Percentiles rank a stretch among this genome's conserved stretches.
These are phyloP conservation scores for Pangasius sanitwongsei DNA, from an alignment of 2,797 vertebrate species.

Conservation along the genomic window DNA sequence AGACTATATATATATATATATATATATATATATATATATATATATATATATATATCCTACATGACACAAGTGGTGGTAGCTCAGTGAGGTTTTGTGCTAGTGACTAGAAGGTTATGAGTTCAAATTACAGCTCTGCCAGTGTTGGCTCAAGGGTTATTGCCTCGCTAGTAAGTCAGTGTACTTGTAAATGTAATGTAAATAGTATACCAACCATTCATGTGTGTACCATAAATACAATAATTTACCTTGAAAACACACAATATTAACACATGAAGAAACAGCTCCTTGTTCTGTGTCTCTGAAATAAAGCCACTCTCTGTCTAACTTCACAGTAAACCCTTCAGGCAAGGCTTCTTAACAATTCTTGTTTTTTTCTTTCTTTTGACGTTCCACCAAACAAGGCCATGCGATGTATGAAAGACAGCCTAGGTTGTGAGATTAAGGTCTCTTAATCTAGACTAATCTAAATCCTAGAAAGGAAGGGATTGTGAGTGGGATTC, in stretches of 20 bases:
- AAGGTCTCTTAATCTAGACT: not conserved
- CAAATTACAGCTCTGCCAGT: not conserved
- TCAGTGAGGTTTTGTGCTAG: not conserved
- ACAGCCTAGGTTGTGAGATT: not conserved
- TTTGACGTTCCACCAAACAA: not conserved
- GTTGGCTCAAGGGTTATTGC: not conserved
- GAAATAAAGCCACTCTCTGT: not conserved
- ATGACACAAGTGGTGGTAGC: not conserved
- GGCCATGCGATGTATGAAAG: not conserved
- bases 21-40: no score
- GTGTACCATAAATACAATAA: not conserved
- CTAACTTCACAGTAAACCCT: not conserved
- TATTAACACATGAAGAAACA: not conserved
- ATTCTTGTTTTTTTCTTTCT: not conserved
- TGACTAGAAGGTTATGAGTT: not conserved
- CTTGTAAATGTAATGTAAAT: not conserved
- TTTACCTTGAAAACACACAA: not conserved
- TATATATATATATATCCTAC: not conserved
- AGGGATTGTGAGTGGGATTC: slow-evolving; percentile 28
- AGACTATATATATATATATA: not conserved
- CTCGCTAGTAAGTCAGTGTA: not conserved
- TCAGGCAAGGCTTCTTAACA: not conserved
- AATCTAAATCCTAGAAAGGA: slow-evolving; percentile 15
- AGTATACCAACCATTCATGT: not conserved
- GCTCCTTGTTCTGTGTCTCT: not conserved